Conservation (phyloP, 2,888 invertebrate genomes). For the Quadroppia sp. region DNA sequence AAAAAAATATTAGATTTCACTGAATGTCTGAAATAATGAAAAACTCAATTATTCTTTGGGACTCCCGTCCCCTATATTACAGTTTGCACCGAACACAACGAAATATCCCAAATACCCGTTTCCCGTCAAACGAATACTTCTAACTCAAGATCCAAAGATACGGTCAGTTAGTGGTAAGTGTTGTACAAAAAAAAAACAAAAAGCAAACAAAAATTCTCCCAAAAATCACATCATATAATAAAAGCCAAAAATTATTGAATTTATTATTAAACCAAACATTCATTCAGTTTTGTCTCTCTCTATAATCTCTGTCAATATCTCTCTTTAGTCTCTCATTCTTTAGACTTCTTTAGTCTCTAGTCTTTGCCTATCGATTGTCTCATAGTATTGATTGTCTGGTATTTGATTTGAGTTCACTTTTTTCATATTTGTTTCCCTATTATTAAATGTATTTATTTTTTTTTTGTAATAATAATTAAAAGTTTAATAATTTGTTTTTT, state of each 20-base stretch:
- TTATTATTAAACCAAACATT: neutral
- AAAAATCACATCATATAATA: neutral
- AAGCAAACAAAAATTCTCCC: neutral
- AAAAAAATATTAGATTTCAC: neutral
- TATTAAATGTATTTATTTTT: neutral
- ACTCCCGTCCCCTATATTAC: conserved; percentile 24
- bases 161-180: conserved; percentile 49
- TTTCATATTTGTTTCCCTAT: neutral
- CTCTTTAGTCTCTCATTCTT: conserved; percentile 2
- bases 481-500: neutral
- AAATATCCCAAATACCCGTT: conserved; percentile 53
- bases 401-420: neutral
- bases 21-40: neutral
- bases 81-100: conserved; percentile 42
- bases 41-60: neutral
- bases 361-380: neutral
- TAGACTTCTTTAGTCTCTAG: conserved; percentile 10
- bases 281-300: neutral
- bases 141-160: conserved; percentile 60
- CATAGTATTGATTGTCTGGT: conserved; percentile 16
- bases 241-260: conserved; percentile 12
- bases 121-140: conserved; percentile 58
- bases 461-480: neutral
- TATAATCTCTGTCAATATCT: too few species aligned
- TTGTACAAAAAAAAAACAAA: neutral